Conservation (phyloP, 2,797 vertebrate species). For the Urocyon cinereoargenteus region DNA sequence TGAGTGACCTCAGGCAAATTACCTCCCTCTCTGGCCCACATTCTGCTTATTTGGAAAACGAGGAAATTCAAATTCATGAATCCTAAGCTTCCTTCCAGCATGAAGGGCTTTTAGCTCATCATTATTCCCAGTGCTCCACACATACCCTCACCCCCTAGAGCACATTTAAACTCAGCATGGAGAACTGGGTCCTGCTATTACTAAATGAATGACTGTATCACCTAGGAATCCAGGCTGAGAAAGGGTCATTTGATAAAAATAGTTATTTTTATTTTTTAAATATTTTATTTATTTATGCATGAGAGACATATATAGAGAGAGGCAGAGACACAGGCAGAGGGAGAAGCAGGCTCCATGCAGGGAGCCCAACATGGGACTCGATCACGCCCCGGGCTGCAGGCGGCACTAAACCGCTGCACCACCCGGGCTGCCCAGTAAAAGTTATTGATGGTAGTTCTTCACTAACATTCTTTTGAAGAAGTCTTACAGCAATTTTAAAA, state of each 20-base stretch:
- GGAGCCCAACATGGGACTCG: too few relatives aligned
- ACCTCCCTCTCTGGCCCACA: neutral
- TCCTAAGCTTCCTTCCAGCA: neutral
- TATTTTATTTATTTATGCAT: too few relatives aligned
- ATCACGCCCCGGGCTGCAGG: too few relatives aligned
- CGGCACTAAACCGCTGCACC: too few relatives aligned
- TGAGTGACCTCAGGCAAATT: neutral
- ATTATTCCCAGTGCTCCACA: neutral
- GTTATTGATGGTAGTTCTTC: neutral
- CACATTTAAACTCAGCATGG: neutral
- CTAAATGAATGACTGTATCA: neutral
- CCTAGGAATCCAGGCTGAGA: neutral
- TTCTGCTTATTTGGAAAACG: constrained; percentile 52
- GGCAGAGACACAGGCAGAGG: too few relatives aligned
- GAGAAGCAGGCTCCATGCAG: too few relatives aligned
- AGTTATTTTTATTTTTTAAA: neutral
- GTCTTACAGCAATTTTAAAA: constrained; percentile 14
- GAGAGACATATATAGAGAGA: too few relatives aligned
- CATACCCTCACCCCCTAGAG: neutral
- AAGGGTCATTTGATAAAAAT: neutral
- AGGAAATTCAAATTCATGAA: neutral
- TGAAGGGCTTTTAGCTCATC: neutral
- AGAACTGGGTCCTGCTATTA: neutral
- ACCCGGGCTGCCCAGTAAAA: neutral
- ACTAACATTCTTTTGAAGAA: neutral